These are phyloP conservation scores for Parapsyche elsis DNA, from an alignment of 1,140 invertebrate genomes.

Conservation along the genomic window DNA sequence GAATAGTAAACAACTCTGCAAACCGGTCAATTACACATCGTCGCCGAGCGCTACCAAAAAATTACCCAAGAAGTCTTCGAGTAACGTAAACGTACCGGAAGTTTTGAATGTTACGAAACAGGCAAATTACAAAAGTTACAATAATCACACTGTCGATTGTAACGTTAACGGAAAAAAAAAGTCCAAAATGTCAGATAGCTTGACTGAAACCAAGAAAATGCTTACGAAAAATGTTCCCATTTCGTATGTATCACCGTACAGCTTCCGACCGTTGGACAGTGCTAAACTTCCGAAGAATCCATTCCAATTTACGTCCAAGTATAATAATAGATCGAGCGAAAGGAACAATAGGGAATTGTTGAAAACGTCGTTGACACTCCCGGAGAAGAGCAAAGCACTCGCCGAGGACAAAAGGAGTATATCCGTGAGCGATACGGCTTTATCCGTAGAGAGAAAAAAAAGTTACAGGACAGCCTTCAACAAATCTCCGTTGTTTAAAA, in stretches of 20 bases:
- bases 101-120: no score
- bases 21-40: background rate
- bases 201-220: background rate
- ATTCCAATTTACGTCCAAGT: background rate
- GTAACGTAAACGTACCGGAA: background rate
- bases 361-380: background rate
- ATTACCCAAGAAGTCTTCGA: background rate
- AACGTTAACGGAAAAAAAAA: background rate
- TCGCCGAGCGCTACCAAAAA: background rate
- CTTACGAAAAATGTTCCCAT: background rate
- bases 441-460: background rate
- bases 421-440: conserved; percentile 1
- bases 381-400: background rate
- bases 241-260: conserved; percentile 38
- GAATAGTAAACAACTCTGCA: background rate
- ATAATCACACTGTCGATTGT: background rate
- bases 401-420: conserved; percentile 13
- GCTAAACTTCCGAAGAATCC: background rate
- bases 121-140: background rate
- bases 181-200: background rate
- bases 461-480: background rate
- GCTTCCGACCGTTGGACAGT: conserved; percentile 8
- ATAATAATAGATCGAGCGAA: background rate
- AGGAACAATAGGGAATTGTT: background rate
- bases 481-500: conserved; percentile 32